Conservation (phyloP, 2,888 invertebrate genomes). For the Ichneumoninae sp. region DNA sequence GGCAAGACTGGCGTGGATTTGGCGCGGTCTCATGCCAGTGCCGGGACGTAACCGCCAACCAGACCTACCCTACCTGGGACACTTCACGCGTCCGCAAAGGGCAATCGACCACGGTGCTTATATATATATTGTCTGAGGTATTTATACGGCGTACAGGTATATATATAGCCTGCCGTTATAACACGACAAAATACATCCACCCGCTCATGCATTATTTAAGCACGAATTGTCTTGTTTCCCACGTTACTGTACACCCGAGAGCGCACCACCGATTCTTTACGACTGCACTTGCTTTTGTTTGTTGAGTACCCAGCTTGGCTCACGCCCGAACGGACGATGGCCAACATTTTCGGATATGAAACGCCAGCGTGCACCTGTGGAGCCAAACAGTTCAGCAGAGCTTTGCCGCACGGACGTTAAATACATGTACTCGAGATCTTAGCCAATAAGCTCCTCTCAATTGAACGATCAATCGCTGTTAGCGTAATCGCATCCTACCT, state of each 20-base stretch:
- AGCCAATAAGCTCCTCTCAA: background rate
- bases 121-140: constrained; percentile 29
- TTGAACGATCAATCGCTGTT: background rate
- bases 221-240: constrained; percentile 77
- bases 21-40: background rate
- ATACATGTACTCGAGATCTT: background rate
- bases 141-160: constrained; percentile 15
- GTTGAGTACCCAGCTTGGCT: constrained; percentile 65
- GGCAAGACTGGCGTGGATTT: background rate
- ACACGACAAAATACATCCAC: constrained; percentile 75
- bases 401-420: background rate
- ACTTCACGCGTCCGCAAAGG: background rate
- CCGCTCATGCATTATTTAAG: constrained; percentile 81
- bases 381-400: constrained; percentile 47
- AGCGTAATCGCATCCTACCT: background rate
- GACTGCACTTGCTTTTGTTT: constrained; percentile 78
- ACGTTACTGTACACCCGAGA: constrained; percentile 73
- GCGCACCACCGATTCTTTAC: constrained; percentile 75
- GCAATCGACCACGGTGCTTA: background rate
- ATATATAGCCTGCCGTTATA: constrained; percentile 24
- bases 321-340: constrained; percentile 33
- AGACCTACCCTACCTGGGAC: background rate
- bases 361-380: constrained; percentile 69
- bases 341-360: constrained; percentile 65
- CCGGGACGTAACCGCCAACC: background rate